A percentile compares a stretch with the other conserved stretches of the same genome.
phyloP scores from a whole-genome alignment of 2,797 vertebrate genomes.

The Muscicapa comitata region DNA sequence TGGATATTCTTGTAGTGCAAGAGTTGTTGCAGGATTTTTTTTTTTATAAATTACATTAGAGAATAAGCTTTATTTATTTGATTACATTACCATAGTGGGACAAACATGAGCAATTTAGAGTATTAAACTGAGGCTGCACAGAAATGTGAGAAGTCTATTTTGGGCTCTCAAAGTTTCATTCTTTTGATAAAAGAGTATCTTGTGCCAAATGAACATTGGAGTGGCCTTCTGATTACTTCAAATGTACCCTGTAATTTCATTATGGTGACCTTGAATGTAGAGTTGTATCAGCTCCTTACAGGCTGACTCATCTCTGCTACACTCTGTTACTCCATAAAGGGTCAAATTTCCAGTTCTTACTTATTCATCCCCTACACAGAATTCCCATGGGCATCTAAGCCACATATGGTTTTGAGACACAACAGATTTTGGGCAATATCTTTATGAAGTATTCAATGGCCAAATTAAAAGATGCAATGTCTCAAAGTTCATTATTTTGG shows the following conservation, averaged over 20 bases:
- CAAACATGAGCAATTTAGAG: constrained; percentile 13
- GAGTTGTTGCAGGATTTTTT: background rate
- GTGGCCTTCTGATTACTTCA: background rate
- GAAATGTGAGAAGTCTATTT: constrained; percentile 31
- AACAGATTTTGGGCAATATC: background rate
- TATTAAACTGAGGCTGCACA: constrained; percentile 20
- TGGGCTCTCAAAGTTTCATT: background rate
- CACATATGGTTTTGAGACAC: background rate
- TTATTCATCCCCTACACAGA: background rate
- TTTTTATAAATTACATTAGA: constrained; percentile 9
- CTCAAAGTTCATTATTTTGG: background rate
- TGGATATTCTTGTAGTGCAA: background rate
- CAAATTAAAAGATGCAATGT: background rate
- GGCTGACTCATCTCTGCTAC: background rate
- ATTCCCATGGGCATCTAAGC: background rate
- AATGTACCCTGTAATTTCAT: background rate
- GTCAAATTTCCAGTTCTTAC: background rate
- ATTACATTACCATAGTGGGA: background rate
- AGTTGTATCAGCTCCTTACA: background rate
- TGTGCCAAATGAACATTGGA: constrained; percentile 29
- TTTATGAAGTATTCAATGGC: background rate
- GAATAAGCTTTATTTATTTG: constrained; percentile 10
- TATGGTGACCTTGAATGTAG: background rate
- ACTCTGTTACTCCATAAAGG: background rate
- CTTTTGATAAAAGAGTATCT: background rate